A percentile compares a stretch with the other conserved stretches of the same genome.
These are phyloP conservation scores for Sclerodermus sp. DNA, from an alignment of 2,888 invertebrate genomes.

Conservation along the genomic window DNA sequence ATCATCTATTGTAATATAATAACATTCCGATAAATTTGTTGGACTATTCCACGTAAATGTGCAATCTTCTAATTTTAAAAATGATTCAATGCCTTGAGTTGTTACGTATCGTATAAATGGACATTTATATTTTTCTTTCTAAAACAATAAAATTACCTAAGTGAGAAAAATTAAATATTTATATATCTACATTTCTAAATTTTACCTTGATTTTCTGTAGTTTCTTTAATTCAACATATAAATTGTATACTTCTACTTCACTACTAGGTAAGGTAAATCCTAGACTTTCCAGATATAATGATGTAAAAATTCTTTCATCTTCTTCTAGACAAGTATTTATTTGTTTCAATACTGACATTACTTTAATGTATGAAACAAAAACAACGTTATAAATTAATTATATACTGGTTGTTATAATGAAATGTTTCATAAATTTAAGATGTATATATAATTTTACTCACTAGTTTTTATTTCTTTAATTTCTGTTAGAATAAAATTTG, in stretches of 20 bases:
- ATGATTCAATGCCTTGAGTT: conserved; percentile 37
- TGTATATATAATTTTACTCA: conserved; percentile 21
- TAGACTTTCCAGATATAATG: too few relatives aligned
- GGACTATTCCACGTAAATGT: conserved; percentile 48
- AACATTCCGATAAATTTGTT: conserved; percentile 34
- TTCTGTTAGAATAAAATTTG: conserved; percentile 59
- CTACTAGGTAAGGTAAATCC: too few relatives aligned
- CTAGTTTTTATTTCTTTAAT: conserved; percentile 59
- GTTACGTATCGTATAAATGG: conserved; percentile 41
- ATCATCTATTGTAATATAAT: conserved; percentile 43
- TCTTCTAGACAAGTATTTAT: conserved; percentile 41
- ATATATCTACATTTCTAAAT: neutral
- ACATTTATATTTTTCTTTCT: conserved; percentile 32
- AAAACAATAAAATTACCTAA: conserved; percentile 6
- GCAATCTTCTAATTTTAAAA: conserved; percentile 39
- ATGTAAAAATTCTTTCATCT: conserved; percentile 33
- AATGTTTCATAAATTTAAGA: neutral
- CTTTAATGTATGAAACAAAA: conserved; percentile 30
- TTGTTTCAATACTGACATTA: conserved; percentile 35
- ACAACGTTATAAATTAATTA: neutral
- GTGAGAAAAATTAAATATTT: neutral
- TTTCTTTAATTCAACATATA: conserved; percentile 21
- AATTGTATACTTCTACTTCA: too few relatives aligned
- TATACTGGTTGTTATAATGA: neutral
- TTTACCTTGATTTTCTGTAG: conserved; percentile 32